Percentiles rank a stretch among this genome's conserved stretches.
Conservation (phyloP, 2,888 invertebrate genomes). For the Apamea epomidion region DNA sequence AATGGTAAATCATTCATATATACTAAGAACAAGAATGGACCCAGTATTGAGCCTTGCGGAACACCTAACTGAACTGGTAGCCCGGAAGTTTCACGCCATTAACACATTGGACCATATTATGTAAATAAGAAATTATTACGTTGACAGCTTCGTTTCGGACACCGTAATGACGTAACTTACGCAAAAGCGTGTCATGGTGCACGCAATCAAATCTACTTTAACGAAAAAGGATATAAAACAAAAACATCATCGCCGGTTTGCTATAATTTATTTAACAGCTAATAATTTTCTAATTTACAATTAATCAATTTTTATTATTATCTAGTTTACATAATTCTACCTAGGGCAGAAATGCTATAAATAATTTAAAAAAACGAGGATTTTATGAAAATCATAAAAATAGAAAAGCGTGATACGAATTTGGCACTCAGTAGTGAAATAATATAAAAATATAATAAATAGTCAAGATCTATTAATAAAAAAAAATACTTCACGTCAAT, state of each 20-base stretch:
- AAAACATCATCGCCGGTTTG: slow-evolving; percentile 19
- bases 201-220: too few relatives aligned
- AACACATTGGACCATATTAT: too few relatives aligned
- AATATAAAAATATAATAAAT: slow-evolving; percentile 57
- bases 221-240: neutral
- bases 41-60: too few relatives aligned
- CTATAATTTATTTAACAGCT: slow-evolving; percentile 53
- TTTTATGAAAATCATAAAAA: slow-evolving; percentile 49
- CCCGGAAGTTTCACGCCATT: too few relatives aligned
- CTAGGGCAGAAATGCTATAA: slow-evolving; percentile 51
- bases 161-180: too few relatives aligned
- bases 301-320: slow-evolving; percentile 29
- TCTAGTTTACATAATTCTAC: slow-evolving; percentile 53
- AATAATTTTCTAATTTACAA: slow-evolving; percentile 43
- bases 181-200: too few relatives aligned
- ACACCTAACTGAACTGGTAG: too few relatives aligned
- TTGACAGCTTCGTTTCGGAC: too few relatives aligned
- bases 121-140: too few relatives aligned
- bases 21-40: too few relatives aligned
- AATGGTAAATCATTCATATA: too few relatives aligned
- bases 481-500: slow-evolving; percentile 26
- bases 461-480: slow-evolving; percentile 35
- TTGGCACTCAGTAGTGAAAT: slow-evolving; percentile 69
- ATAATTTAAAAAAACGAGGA: slow-evolving; percentile 57
- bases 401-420: slow-evolving; percentile 66